Evolutionary conservation across 2,888 invertebrate species (phyloP), one percentile per base, ranked within the genome.

Genomic region (Calephelis perditalis): DNA sequence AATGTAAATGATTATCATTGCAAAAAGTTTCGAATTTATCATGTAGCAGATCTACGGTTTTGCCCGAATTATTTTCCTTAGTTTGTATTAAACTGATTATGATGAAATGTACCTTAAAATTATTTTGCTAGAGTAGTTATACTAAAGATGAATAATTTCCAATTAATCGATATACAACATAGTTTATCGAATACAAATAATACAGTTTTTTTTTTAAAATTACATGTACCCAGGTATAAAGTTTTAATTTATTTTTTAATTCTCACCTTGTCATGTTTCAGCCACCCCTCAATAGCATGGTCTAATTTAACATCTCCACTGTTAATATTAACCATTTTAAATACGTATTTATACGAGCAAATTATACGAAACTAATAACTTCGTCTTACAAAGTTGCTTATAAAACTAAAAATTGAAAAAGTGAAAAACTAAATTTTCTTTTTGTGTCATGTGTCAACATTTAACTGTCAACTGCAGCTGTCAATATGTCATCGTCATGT

Each of bases 241-340:
- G 26, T 26, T 26, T 26, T 7, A 58, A 10, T 43, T 6, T 8
- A 58, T 52, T 58, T n/a, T n/a, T 44, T 45, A 26, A 3, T 57
- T 35, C 4, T 73, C 84, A 94, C 94, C 91, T 93, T 92, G 76
- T 96, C 97, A 93, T 94, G 95, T 66, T 87, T 78, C 5, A 96
- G 76, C 96, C 96, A 97, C 70, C 94, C 93, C 12, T 91, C 82
- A 11, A 96, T 92, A 78, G 94, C 94, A 11, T 83, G 77, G 78
- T 95, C 93, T 62, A 96, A 80, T 68, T 91, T 88, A 40, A 70
- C 61, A 72, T 92, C 88, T 58, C 92, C 93, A 66, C 92, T 92
- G 5, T 68, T 66, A 65, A 67, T 69, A 6, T 56, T 43, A 56
- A 64, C 60, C 72, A 73, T 73, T 61, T 67, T 70, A 26, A 26